phyloP scores from a whole-genome alignment of 2,888 invertebrate species.

The Stenoptilia bipunctidactyla region DNA sequence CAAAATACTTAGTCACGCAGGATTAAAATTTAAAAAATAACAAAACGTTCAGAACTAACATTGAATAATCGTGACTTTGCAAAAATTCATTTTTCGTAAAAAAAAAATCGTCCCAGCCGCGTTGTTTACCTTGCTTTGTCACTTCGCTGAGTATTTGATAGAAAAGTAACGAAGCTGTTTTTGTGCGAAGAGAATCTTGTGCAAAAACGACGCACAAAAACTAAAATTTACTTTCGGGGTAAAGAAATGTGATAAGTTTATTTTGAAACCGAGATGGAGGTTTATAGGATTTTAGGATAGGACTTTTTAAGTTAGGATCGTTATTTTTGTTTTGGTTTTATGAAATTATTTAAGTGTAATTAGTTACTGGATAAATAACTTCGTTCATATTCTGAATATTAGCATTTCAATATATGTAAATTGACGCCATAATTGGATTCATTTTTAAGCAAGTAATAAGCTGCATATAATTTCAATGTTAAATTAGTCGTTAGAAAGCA shows the following conservation, averaged over 20 bases:
- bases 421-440: too few species aligned
- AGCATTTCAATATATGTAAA: too few species aligned
- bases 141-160: constrained; percentile 53
- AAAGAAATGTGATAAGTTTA: constrained; percentile 58
- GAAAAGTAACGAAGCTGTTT: constrained; percentile 35
- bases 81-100: neutral
- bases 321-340: too few species aligned
- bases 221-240: constrained; percentile 37
- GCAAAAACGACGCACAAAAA: constrained; percentile 56
- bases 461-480: too few species aligned
- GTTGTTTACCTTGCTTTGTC: constrained; percentile 39
- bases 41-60: neutral
- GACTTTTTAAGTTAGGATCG: neutral
- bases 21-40: neutral
- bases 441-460: too few species aligned
- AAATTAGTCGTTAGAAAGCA: too few species aligned
- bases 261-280: constrained; percentile 53
- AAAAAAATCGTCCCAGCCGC: neutral
- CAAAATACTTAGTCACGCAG: too few species aligned
- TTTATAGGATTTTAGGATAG: neutral
- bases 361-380: too few species aligned
- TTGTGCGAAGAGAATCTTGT: constrained; percentile 38
- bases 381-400: too few species aligned
- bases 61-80: neutral
- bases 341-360: too few species aligned